Evolutionary conservation across 2,797 vertebrate genomes (phyloP).

Genomic region (Tiaroga cobitis): DNA sequence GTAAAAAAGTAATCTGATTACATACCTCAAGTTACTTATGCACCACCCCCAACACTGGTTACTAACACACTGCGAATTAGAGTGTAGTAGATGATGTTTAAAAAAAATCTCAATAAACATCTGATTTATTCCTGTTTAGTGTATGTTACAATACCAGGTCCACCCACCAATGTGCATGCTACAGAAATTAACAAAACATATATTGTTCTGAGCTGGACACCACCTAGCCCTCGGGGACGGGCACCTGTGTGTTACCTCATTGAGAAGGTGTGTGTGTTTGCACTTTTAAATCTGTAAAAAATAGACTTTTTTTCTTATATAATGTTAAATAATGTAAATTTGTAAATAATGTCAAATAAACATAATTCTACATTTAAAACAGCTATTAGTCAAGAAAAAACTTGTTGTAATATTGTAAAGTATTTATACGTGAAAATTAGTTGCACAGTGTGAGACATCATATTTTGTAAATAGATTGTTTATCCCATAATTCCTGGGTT

Average conservation of each 20-base stretch:
- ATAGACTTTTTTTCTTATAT: not conserved
- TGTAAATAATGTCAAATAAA: not conserved
- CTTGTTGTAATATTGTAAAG: not conserved
- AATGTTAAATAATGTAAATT: not conserved
- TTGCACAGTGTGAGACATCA: not conserved
- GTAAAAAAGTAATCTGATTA: not conserved
- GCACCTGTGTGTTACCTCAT: conserved; percentile 90
- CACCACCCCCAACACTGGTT: not conserved
- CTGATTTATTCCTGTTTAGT: conserved; percentile 74
- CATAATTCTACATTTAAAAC: not conserved
- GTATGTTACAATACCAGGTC: conserved; percentile 83
- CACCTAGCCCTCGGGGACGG: conserved; percentile 87
- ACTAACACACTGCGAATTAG: conserved; percentile 17
- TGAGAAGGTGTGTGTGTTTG: conserved; percentile 87
- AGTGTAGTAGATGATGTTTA: not conserved
- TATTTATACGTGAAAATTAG: not conserved
- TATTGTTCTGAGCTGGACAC: conserved; percentile 95
- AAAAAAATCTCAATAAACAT: conserved; percentile 6
- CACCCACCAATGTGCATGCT: conserved; percentile 89
- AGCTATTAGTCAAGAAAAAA: not conserved
- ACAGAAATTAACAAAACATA: conserved; percentile 90
- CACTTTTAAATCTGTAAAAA: not conserved
- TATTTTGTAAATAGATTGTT: not conserved
- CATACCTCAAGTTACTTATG: not conserved
- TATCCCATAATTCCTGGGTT: conserved; percentile 9